Percentiles rank a stretch among this genome's conserved stretches.
Evolutionary conservation across 2,888 invertebrate genomes (phyloP).

Genomic region (Lamproptera curius): DNA sequence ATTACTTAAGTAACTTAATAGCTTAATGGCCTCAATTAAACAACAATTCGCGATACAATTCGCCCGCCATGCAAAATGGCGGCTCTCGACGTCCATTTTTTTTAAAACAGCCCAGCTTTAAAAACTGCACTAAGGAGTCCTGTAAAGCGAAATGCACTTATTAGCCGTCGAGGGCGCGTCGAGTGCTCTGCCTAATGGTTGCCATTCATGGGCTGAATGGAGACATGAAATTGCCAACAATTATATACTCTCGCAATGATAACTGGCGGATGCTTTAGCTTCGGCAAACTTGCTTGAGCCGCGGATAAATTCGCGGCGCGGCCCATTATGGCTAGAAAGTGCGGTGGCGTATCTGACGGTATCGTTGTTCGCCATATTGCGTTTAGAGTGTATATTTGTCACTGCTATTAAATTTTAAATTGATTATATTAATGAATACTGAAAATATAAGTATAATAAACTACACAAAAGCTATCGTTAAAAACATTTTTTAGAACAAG

Average conservation of each 20-base stretch:
- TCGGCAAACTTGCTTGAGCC: constrained; percentile 51
- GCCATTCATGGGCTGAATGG: constrained; percentile 73
- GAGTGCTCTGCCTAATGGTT: constrained; percentile 72
- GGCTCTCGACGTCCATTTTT: constrained; percentile 37
- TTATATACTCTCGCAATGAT: constrained; percentile 75
- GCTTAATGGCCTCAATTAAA: constrained; percentile 57
- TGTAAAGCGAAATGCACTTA: constrained; percentile 75
- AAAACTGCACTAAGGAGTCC: constrained; percentile 69
- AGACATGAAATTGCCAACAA: constrained; percentile 74
- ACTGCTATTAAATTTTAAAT: too few relatives aligned
- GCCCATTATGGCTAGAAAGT: constrained; percentile 12
- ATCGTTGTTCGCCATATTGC: too few relatives aligned
- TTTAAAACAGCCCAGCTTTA: constrained; percentile 52
- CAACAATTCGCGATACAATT: constrained; percentile 44
- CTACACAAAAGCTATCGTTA: too few relatives aligned
- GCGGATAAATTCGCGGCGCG: constrained; percentile 11
- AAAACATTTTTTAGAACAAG: too few relatives aligned
- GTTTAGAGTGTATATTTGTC: too few relatives aligned
- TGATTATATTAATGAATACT: too few relatives aligned
- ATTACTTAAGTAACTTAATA: constrained; percentile 41
- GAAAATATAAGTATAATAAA: too few relatives aligned
- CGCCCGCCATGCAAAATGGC: constrained; percentile 41
- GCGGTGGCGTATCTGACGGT: neutral
- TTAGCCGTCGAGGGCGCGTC: constrained; percentile 67
- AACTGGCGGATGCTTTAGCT: constrained; percentile 63